phyloP scores from a whole-genome alignment of 2,888 invertebrate genomes.

The Toxonevra muliebris region DNA sequence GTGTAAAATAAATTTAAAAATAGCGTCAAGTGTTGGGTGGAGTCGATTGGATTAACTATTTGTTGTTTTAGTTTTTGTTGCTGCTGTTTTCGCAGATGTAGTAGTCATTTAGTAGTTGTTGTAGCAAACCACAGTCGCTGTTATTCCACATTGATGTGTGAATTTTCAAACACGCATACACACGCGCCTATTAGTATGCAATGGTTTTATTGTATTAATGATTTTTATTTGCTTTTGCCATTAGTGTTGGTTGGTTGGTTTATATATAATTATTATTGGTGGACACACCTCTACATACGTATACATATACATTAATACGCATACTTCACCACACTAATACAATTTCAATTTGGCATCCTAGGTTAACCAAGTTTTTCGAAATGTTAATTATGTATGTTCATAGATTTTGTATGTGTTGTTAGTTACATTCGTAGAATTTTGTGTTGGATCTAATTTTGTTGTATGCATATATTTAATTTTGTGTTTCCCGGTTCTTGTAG shows the following conservation, averaged over 20 bases:
- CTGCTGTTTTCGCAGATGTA: not conserved
- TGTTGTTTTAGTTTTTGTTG: constrained; percentile 1
- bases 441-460: too few species aligned
- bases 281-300: not conserved
- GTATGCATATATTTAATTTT: too few species aligned
- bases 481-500: too few species aligned
- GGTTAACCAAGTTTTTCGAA: too few species aligned
- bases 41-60: constrained; percentile 4
- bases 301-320: too few species aligned
- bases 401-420: too few species aligned
- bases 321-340: too few species aligned
- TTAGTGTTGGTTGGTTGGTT: not conserved
- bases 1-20: too few species aligned
- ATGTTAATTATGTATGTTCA: too few species aligned
- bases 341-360: too few species aligned
- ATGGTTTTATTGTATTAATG: not conserved
- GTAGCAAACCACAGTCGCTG: constrained; percentile 32
- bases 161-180: not conserved
- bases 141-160: constrained; percentile 31
- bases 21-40: not conserved
- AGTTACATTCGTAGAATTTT: too few species aligned
- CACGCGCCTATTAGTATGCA: not conserved
- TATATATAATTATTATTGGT: too few species aligned
- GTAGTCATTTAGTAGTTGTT: constrained; percentile 10
- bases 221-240: not conserved